Evolutionary conservation across 2,888 invertebrate genomes (phyloP), one percentile per base, ranked within the genome.

Genomic region (Rugalucina vietnamica): DNA sequence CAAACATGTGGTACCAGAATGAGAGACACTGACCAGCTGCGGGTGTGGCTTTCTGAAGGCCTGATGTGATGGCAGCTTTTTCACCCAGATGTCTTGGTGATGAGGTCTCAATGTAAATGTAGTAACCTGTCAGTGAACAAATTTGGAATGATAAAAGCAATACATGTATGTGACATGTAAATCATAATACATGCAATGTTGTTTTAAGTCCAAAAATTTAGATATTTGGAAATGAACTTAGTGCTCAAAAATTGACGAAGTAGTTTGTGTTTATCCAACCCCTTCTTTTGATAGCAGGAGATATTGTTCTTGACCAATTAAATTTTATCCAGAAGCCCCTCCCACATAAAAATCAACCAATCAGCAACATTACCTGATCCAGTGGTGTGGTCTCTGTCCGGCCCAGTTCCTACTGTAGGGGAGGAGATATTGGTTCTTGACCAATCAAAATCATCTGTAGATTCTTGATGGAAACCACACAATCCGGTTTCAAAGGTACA

Each of bases 1-100:
- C 94, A 87, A 92, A 93, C 93, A 94, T 94, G 87, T 93, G 93
- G 83, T 93, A 94, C 93, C 93, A 94, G 90, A 94, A 93, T 12
- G 89, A 89, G 21, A 94, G 88, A 84, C 94, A 94, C 70, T 88
- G 87, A 8, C 90, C 89, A 36, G 83, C 70, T 12, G 79, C 0
- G 27, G 74, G 83, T 24, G 89, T 83, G 18, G 91, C 78, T 74
- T 81, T 78, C 82, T 90, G 89, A 1, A 90, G 80, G n/a, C 91
- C 91, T 10, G 92, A 91, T 37, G 91, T 81, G 18, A 90, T 73
- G 5, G 85, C 81, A 36, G 91, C 91, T 60, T 84, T 84, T 54
- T 93, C 87, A 21, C 93, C 92, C 10, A 70, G 76, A 77, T 89
- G 91, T 39, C 88, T 80, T 21, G 92, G 92, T 1, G 86, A 36